Evolutionary conservation across 2,113 vertebrate genomes (phyloP), one percentile per base, ranked within the genome.

Genomic region (Telmatochromis sp.): DNA sequence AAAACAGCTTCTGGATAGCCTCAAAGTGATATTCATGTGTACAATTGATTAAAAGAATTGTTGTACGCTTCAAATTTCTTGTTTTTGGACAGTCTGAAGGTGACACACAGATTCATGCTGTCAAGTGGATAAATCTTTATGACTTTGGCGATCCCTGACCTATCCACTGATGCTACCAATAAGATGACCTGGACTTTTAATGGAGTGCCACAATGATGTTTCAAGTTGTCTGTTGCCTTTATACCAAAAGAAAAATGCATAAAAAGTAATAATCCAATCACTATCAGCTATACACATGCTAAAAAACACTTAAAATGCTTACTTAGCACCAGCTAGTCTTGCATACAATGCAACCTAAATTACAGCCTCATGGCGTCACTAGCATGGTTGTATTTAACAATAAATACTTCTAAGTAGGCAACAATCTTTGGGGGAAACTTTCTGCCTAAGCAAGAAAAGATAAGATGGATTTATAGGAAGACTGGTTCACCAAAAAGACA

Each of bases 401-500:
- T 50, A 86, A 83, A 85, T 55, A n/a, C 26, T 63, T 51, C 11
- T 26, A 28, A 51, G 15, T 21, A 65, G 35, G 83, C 5, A 40
- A 1, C 33, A 50, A 28, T 87, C 37, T 84, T 57, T 17, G 3
- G 71, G 35, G 45, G 1, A 73, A 90, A 84, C 7, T 47, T 82
- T 84, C 81, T 63, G 21, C 11, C 7, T 9, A 47, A 50, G 37
- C 85, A 90, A 68, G 11, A 83, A 40, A 33, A 12, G 51, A 84
- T 80, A 85, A 78, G 31, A 91, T 87, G 2, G 84, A 93, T 92
- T 88, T 91, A 85, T 90, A 50, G 88, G 54, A 65, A 78, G 50
- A 81, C 45, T 68, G 82, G 75, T 86, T 21, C 81, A 83, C 5
- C 31, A 86, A 80, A 92, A 33, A 86, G 86, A 84, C 73, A 55